Percentiles rank a stretch among this genome's conserved stretches.
These are phyloP conservation scores for Pseudonaja textilis DNA, from an alignment of 2,113 vertebrate species.

Conservation along the genomic window DNA sequence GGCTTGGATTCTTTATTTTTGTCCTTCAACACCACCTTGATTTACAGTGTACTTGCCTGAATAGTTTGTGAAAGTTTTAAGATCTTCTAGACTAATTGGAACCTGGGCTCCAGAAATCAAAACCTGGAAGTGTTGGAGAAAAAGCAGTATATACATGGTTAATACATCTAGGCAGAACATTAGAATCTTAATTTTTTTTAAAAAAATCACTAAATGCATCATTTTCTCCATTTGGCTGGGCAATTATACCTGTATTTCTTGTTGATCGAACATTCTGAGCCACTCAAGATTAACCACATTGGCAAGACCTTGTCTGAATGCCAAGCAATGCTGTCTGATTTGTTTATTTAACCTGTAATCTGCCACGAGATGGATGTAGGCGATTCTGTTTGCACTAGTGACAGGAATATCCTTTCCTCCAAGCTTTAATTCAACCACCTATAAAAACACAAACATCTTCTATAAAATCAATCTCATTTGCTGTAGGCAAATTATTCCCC, in stretches of 20 bases:
- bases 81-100: constrained; percentile 93
- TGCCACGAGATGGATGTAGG: constrained; percentile 92
- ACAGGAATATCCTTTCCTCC: constrained; percentile 95
- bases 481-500: background rate
- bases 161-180: background rate
- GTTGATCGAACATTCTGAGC: constrained; percentile 98
- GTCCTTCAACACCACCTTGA: accelerated
- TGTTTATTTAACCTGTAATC: constrained; percentile 96
- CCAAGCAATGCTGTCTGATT: constrained; percentile 91
- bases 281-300: constrained; percentile 96
- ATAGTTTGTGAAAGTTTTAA: constrained; percentile 97
- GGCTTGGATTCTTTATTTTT: background rate
- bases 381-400: constrained; percentile 92
- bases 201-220: background rate
- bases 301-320: constrained; percentile 94
- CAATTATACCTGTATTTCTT: constrained; percentile 89
- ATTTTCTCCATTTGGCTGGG: background rate
- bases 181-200: background rate
- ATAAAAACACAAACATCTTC: constrained; percentile 29
- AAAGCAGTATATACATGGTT: background rate
- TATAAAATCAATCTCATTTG: background rate
- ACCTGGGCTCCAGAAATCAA: constrained; percentile 95
- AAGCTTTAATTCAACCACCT: constrained; percentile 92
- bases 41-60: constrained; percentile 77
- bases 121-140: constrained; percentile 71